Evolutionary conservation across 2,797 vertebrate genomes (phyloP).

Genomic region (Eutrigla gurnardus): DNA sequence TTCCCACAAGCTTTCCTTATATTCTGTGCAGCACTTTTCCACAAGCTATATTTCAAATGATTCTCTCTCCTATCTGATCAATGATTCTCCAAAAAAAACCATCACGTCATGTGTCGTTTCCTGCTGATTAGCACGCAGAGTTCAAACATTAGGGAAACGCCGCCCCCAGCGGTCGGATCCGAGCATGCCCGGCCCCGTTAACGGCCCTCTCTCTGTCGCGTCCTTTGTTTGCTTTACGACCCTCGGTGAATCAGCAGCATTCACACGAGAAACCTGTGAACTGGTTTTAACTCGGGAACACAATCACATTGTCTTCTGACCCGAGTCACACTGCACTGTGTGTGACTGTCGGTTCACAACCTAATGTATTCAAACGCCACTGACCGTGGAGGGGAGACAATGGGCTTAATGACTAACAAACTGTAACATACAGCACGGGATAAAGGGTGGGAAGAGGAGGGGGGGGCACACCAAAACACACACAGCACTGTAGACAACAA

Average conservation of each 20-base stretch:
- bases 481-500: conserved; percentile 50
- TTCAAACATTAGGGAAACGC: not conserved
- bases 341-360: conserved; percentile 54
- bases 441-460: conserved; percentile 19
- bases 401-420: conserved; percentile 63
- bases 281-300: not conserved
- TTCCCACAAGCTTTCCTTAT: not conserved
- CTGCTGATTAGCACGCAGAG: not conserved
- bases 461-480: conserved; percentile 42
- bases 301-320: conserved; percentile 36
- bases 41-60: not conserved
- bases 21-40: not conserved
- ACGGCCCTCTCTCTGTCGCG: conserved; percentile 3
- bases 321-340: conserved; percentile 42
- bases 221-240: conserved; percentile 29
- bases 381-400: conserved; percentile 59
- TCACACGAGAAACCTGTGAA: conserved; percentile 17
- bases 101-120: not conserved
- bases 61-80: not conserved
- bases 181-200: not conserved
- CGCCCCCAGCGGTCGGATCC: not conserved
- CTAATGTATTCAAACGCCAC: conserved; percentile 61
- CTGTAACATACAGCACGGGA: conserved; percentile 49
- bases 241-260: conserved; percentile 28
- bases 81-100: not conserved